Evolutionary conservation across 1,140 invertebrate genomes (phyloP).

Genomic region (Proctacanthus coquilletti): DNA sequence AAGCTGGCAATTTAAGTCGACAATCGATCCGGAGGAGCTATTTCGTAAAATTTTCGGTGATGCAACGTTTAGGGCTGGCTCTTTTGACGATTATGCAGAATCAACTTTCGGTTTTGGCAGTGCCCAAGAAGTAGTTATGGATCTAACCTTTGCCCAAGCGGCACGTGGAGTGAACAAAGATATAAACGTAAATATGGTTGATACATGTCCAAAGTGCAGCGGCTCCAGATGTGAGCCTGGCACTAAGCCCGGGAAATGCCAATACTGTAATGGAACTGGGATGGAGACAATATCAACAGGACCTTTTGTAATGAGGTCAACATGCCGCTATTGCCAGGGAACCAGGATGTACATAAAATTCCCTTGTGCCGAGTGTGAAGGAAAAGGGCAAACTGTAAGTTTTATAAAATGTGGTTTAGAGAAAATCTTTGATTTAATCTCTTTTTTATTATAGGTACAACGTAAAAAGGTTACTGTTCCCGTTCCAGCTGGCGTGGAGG

Average conservation of each 20-base stretch:
- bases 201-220: conserved; percentile 78
- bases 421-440: conserved; percentile 1
- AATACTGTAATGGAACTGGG: conserved; percentile 93
- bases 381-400: conserved; percentile 71
- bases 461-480: conserved; percentile 80
- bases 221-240: conserved; percentile 77
- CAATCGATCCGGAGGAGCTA: conserved; percentile 88
- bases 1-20: conserved; percentile 71
- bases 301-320: conserved; percentile 93
- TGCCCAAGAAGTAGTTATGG: conserved; percentile 82
- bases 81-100: conserved; percentile 72
- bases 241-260: conserved; percentile 72
- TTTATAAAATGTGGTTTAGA: conserved; percentile 3
- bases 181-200: conserved; percentile 78
- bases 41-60: conserved; percentile 84
- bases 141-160: conserved; percentile 88
- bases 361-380: conserved; percentile 85
- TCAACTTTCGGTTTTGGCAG: conserved; percentile 78
- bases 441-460: conserved; percentile 49
- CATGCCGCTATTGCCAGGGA: conserved; percentile 87
- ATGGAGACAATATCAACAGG: conserved; percentile 83
- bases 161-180: conserved; percentile 92
- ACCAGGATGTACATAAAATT: conserved; percentile 72
- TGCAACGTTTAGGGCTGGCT: conserved; percentile 45
- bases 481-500: conserved; percentile 94